Base-by-base conservation (phyloP, 53 echinoderm and acorn worm genomes). In the Apostichopus leukothele region DNA sequence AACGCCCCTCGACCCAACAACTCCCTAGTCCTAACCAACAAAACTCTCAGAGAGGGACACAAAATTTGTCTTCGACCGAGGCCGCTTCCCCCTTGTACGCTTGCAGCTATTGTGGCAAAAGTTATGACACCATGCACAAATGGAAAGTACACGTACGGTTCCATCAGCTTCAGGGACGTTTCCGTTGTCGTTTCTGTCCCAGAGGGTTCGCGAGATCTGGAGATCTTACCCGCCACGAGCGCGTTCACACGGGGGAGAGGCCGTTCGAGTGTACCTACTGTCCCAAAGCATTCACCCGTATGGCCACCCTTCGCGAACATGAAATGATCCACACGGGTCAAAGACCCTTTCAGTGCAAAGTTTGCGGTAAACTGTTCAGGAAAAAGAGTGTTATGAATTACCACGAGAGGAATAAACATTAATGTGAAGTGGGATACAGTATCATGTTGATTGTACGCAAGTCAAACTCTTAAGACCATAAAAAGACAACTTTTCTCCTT, bases 261-360 rank as follows among this genome's bases (percentile, higher is more conserved):
- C 85, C 85, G 22, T 85, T 63, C 67, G 57, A 85, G 66, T 85
- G 85, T 67, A 27, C 14, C 27, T 85, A 85, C 67, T 85, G 85
- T 27, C 85, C 85, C 18, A 60, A 66, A 12, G 85, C 85, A 4
- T 85, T 85, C 50, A 50, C 63, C 9, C 57, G 85, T 4, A 50
- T 63, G 61, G 61, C 85, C 5, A 85, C 85, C 1, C 67, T 85
- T 7, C 26, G 85, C 6, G 22, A 25, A 18, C 85, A 85, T 50
- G 85, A 85, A 18, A 85, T 66, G 66, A 85, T 66, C 27, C 85
- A 85, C 39, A 85, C 85, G 8, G 85, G 85, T 7, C 27, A 63
- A 9, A 85, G 57, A 16, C 85, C 85, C 4, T 67, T 67, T 16
- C 63, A 85, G 11, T 85, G 85, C 59, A 9, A 25, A 20, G 12